These are phyloP conservation scores for Falco berigora DNA, from an alignment of 2,797 vertebrate genomes.

Conservation along the genomic window DNA sequence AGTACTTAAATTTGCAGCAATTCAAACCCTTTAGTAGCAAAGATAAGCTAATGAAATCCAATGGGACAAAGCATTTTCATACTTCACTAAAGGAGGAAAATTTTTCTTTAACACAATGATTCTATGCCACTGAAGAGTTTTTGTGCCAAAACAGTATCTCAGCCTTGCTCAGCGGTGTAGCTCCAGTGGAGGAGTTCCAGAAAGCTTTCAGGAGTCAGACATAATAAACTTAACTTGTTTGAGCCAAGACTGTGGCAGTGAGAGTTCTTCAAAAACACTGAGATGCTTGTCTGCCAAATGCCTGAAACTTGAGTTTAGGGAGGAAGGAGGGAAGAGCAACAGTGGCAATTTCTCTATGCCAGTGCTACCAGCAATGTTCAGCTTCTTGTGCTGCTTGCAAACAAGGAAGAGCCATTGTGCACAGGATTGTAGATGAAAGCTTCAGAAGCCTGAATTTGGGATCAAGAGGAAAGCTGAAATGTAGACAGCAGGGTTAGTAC, in stretches of 20 bases:
- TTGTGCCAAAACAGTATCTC: not conserved
- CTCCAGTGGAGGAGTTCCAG: not conserved
- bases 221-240: not conserved
- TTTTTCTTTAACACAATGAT: not conserved
- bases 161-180: not conserved
- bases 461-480: not conserved
- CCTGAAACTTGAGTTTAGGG: not conserved
- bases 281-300: not conserved
- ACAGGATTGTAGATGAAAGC: not conserved
- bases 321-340: not conserved
- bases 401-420: not conserved
- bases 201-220: not conserved
- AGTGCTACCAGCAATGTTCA: not conserved
- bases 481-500: not conserved
- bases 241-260: not conserved
- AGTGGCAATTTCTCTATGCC: not conserved
- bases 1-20: not conserved
- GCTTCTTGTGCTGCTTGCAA: not conserved
- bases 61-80: not conserved
- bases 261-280: not conserved
- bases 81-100: not conserved
- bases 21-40: not conserved
- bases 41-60: constrained; percentile 1
- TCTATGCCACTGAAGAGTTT: not conserved
- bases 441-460: not conserved